Percentiles rank a stretch among this genome's conserved stretches.
Evolutionary conservation across 2,113 vertebrate species (phyloP).

Genomic region (Caretta caretta): DNA sequence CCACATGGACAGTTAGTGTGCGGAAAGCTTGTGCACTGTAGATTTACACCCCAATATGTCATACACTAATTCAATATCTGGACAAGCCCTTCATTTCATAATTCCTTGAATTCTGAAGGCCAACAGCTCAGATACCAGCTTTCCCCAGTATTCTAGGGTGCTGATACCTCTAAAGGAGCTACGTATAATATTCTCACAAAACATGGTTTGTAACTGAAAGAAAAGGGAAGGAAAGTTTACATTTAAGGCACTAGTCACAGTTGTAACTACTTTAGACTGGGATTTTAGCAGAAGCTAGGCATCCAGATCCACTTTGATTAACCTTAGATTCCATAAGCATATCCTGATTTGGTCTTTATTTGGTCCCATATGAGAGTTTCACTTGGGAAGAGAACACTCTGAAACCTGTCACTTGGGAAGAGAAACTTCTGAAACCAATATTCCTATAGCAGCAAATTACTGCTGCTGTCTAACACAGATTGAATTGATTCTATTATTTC

Average conservation of each 20-base stretch:
- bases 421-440: not conserved
- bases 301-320: not conserved
- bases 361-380: not conserved
- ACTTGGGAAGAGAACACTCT: not conserved
- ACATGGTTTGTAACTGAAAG: not conserved
- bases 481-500: not conserved
- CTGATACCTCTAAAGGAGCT: not conserved
- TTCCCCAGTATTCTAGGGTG: not conserved
- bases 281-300: not conserved
- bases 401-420: not conserved
- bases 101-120: not conserved
- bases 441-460: not conserved
- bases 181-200: accelerated
- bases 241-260: not conserved
- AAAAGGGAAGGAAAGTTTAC: accelerated
- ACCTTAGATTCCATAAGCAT: not conserved
- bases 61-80: too few relatives aligned
- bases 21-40: not conserved
- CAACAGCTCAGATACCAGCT: not conserved
- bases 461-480: not conserved
- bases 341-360: not conserved
- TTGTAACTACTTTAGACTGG: not conserved
- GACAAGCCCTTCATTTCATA: not conserved
- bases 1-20: not conserved
- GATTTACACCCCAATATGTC: not conserved